Evolutionary conservation across 2,888 invertebrate species (phyloP).

Genomic region (Noctua janthina): DNA sequence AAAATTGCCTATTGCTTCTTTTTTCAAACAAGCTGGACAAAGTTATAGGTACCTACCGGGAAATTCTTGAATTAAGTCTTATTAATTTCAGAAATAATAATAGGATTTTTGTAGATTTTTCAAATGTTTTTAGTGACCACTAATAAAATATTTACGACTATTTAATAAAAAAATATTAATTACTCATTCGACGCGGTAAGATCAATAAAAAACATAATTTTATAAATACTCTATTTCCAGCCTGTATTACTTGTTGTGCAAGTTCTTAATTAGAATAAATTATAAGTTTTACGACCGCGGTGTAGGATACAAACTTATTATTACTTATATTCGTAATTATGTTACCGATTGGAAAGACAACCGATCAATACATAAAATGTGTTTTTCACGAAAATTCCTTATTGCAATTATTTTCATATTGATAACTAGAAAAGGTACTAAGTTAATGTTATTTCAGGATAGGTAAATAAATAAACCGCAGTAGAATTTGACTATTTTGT

Average conservation of each 20-base stretch:
- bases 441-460: background rate
- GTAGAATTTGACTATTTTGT: background rate
- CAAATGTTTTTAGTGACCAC: background rate
- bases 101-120: background rate
- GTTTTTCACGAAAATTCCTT: background rate
- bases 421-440: background rate
- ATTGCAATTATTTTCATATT: background rate
- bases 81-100: background rate
- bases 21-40: background rate
- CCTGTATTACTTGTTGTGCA: constrained; percentile 16
- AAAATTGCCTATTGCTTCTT: background rate
- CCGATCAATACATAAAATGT: background rate
- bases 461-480: background rate
- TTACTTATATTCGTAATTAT: background rate
- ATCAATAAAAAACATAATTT: constrained; percentile 10
- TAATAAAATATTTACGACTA: background rate
- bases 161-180: too few relatives aligned
- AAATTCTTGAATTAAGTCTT: background rate
- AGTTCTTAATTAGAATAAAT: constrained; percentile 50
- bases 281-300: constrained; percentile 24
- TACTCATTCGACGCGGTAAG: background rate
- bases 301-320: constrained; percentile 5
- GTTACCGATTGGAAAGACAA: background rate
- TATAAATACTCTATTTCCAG: constrained; percentile 19
- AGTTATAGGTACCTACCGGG: background rate